Evolutionary conservation across 2,113 vertebrate species (phyloP).

Genomic region (Daboia siamensis): DNA sequence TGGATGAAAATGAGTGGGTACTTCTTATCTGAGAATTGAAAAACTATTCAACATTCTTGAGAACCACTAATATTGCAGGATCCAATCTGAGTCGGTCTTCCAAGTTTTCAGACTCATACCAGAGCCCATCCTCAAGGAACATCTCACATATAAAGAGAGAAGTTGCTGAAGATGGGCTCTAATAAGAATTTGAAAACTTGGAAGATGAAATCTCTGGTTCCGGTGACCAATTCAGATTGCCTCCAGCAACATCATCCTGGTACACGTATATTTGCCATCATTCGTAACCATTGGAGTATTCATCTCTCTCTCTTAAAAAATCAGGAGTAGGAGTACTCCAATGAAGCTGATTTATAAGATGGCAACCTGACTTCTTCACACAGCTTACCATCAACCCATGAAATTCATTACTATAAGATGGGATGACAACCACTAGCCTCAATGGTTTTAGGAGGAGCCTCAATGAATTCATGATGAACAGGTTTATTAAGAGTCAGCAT

Average conservation of each 20-base stretch:
- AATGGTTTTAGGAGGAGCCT: background rate
- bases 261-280: background rate
- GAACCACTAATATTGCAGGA: background rate
- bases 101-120: background rate
- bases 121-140: background rate
- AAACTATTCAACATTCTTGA: background rate
- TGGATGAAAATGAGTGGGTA: too few species aligned
- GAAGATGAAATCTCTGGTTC: background rate
- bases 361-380: background rate
- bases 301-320: background rate
- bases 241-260: background rate
- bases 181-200: background rate
- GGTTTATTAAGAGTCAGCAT: background rate
- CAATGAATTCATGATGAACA: background rate
- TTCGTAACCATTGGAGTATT: background rate
- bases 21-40: background rate
- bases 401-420: background rate
- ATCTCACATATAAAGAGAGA: background rate
- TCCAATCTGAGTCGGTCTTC: background rate
- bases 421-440: background rate
- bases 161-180: background rate
- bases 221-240: background rate
- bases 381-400: background rate
- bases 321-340: background rate
- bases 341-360: background rate